Conservation (phyloP, 2,113 vertebrate species). For the Aegotheles bennettii region DNA sequence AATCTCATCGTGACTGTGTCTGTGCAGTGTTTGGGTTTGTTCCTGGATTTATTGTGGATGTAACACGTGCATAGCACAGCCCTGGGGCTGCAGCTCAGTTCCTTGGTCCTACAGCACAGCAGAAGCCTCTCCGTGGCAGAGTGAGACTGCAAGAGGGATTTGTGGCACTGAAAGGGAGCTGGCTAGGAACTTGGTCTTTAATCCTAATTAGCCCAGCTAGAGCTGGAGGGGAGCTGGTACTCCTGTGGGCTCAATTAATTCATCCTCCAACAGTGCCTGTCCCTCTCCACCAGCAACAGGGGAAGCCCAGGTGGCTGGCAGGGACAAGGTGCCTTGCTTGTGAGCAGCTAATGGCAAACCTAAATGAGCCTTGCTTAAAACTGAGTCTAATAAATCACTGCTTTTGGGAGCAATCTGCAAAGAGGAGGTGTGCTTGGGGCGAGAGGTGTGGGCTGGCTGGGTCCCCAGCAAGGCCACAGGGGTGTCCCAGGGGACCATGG, state of each 20-base stretch:
- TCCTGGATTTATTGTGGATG: neutral
- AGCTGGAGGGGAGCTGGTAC: neutral
- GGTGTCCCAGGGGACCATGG: too few species aligned
- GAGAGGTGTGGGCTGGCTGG: neutral
- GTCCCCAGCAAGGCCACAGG: fast-evolving
- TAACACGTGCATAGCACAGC: fast-evolving
- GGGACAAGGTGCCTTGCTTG: neutral
- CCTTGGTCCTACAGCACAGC: fast-evolving
- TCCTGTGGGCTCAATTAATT: neutral
- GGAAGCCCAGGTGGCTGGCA: too few species aligned
- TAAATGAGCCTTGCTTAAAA: neutral
- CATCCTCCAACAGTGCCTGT: fast-evolving
- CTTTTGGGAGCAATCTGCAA: neutral
- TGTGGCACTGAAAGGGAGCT: neutral
- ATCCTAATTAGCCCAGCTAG: neutral
- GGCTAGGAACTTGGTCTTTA: neutral
- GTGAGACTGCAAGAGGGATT: neutral
- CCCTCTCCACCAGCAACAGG: neutral
- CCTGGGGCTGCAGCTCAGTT: neutral
- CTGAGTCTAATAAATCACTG: neutral
- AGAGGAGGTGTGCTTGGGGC: neutral
- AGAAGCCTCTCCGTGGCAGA: neutral
- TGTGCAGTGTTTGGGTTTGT: neutral
- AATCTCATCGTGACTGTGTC: neutral
- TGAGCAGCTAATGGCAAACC: neutral